These are phyloP conservation scores for Chrysopa pallens DNA, from an alignment of 1,140 invertebrate species.

Conservation along the genomic window DNA sequence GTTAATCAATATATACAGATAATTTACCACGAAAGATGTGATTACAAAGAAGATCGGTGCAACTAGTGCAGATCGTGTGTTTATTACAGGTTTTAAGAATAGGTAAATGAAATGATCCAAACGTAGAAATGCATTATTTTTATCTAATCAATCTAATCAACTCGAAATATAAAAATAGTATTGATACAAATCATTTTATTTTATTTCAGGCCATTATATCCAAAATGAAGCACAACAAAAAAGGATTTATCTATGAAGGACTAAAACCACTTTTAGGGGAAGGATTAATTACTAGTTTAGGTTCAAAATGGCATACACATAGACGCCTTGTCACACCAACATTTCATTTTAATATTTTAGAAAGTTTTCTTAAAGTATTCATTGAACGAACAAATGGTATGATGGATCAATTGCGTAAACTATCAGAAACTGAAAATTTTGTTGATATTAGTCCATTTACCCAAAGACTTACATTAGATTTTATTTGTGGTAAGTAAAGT, in stretches of 20 bases:
- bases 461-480: slow-evolving; percentile 56
- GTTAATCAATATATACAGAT: too few species aligned
- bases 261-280: slow-evolving; percentile 7
- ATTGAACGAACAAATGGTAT: slow-evolving; percentile 54
- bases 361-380: slow-evolving; percentile 70
- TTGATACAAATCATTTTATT: too few species aligned
- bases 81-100: too few species aligned
- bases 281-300: slow-evolving; percentile 30
- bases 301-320: slow-evolving; percentile 53
- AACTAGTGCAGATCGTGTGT: too few species aligned
- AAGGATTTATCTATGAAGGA: too few species aligned
- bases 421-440: slow-evolving; percentile 30
- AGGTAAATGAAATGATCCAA: too few species aligned
- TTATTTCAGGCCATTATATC: slow-evolving; percentile 25
- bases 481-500: slow-evolving; percentile 44
- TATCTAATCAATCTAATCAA: too few species aligned
- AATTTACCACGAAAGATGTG: too few species aligned
- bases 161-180: too few species aligned
- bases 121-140: too few species aligned
- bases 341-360: slow-evolving; percentile 78
- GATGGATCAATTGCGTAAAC: slow-evolving; percentile 37
- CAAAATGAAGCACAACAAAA: slow-evolving; percentile 15
- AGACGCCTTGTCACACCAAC: slow-evolving; percentile 74
- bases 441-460: slow-evolving; percentile 61
- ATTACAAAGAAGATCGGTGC: too few species aligned